A percentile compares a stretch with the other conserved stretches of the same genome.
These are phyloP conservation scores for Polietes domitor DNA, from an alignment of 2,888 invertebrate genomes.

Conservation along the genomic window DNA sequence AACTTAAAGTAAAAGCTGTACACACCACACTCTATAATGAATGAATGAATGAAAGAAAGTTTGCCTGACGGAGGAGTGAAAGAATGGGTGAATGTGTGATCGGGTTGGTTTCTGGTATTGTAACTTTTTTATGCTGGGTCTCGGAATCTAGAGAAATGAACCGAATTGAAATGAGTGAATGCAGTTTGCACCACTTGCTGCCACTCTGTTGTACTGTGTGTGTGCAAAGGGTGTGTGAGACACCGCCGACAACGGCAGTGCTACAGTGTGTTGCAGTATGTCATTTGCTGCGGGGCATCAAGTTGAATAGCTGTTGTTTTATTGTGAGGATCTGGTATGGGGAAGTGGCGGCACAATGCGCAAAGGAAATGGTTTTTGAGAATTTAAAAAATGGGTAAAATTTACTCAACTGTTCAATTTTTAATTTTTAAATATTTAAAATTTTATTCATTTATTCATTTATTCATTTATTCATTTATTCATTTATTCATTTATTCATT, in stretches of 20 bases:
- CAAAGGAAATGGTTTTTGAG: too few species aligned
- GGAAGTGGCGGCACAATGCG: not conserved
- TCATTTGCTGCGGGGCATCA: conserved; percentile 52
- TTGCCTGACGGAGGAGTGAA: conserved; percentile 30
- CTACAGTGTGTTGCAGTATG: conserved; percentile 44
- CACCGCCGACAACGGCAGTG: not conserved
- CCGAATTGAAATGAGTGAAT: conserved; percentile 46
- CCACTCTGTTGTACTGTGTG: not conserved
- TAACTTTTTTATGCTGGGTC: not conserved
- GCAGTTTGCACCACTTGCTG: conserved; percentile 30
- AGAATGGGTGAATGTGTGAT: conserved; percentile 10
- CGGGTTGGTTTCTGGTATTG: not conserved
- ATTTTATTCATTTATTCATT: too few species aligned
- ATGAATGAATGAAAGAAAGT: conserved; percentile 37
- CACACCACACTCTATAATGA: conserved; percentile 35
- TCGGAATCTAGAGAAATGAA: conserved; percentile 25
- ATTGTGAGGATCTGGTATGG: not conserved
- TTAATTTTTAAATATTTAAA: too few species aligned
- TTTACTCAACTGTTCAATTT: too few species aligned
- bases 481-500: too few species aligned
- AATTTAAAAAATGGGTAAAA: too few species aligned
- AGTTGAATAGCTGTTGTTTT: not conserved
- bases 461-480: too few species aligned
- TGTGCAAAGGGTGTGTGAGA: not conserved
- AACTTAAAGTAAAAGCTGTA: conserved; percentile 16